These are phyloP conservation scores for Leptocoma aspasia DNA, from an alignment of 2,113 vertebrate species.

Conservation along the genomic window DNA sequence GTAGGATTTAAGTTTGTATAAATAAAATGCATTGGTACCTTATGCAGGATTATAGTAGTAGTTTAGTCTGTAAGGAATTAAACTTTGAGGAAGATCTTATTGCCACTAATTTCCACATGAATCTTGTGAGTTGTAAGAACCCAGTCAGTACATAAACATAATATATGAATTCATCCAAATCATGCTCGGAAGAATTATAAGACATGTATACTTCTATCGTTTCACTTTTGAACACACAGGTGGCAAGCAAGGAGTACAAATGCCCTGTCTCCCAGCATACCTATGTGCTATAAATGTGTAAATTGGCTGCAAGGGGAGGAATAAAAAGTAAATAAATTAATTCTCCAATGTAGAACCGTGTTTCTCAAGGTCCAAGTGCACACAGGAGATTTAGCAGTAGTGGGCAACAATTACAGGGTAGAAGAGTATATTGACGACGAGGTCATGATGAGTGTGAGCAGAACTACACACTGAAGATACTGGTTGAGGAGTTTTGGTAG, in stretches of 20 bases:
- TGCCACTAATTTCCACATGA: neutral
- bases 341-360: neutral
- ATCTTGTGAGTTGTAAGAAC: neutral
- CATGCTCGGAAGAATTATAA: neutral
- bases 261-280: too few species aligned
- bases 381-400: neutral
- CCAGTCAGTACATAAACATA: neutral
- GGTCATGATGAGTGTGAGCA: neutral
- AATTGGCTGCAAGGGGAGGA: neutral
- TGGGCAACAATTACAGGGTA: neutral
- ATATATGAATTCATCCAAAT: neutral
- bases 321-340: neutral
- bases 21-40: neutral
- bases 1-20: neutral
- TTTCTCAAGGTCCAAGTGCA: neutral
- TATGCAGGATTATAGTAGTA: neutral
- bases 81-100: neutral
- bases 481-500: neutral
- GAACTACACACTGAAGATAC: neutral
- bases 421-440: neutral
- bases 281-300: neutral
- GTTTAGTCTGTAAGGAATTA: neutral
- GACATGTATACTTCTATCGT: rapidly evolving
- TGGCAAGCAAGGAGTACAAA: neutral
- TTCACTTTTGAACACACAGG: neutral